phyloP scores from a whole-genome alignment of 2,797 vertebrate genomes.

The Falco biarmicus region DNA sequence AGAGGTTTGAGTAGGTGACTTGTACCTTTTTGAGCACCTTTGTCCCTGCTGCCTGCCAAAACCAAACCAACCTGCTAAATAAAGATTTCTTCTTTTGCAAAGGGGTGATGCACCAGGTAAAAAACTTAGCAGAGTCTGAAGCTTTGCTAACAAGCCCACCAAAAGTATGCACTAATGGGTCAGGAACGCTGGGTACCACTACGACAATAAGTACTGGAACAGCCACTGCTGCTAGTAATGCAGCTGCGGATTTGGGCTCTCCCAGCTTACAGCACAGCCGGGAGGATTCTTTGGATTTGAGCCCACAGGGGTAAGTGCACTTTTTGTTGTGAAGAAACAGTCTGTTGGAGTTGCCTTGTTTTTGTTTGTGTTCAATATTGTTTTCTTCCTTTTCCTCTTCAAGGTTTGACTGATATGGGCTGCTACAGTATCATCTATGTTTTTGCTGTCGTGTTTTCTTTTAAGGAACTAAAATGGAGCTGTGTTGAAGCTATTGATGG shows the following conservation, averaged over 20 bases:
- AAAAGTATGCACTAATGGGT: slow-evolving; percentile 93
- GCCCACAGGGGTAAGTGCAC: slow-evolving; percentile 91
- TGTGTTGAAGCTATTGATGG: neutral
- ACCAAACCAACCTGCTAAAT: neutral
- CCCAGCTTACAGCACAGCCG: slow-evolving; percentile 97
- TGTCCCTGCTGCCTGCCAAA: neutral
- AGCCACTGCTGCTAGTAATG: slow-evolving; percentile 88
- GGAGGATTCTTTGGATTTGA: slow-evolving; percentile 97
- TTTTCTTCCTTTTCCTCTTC: neutral
- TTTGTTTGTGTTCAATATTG: neutral
- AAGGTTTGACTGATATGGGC: neutral
- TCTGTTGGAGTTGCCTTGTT: neutral
- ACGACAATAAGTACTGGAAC: slow-evolving; percentile 90
- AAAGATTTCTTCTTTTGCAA: slow-evolving; percentile 23
- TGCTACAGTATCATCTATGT: neutral
- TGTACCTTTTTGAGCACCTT: neutral
- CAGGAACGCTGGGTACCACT: slow-evolving; percentile 88
- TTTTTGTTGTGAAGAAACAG: neutral
- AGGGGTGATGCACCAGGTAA: slow-evolving; percentile 99
- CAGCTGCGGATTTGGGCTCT: slow-evolving; percentile 91
- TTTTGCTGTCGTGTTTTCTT: neutral
- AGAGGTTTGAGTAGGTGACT: neutral
- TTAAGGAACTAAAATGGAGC: neutral
- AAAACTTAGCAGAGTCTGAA: slow-evolving; percentile 96
- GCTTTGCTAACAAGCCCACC: slow-evolving; percentile 94